Percentiles rank a stretch among this genome's conserved stretches.
These are phyloP conservation scores for Muscicapa adusta DNA, from an alignment of 2,113 vertebrate species.

Conservation along the genomic window DNA sequence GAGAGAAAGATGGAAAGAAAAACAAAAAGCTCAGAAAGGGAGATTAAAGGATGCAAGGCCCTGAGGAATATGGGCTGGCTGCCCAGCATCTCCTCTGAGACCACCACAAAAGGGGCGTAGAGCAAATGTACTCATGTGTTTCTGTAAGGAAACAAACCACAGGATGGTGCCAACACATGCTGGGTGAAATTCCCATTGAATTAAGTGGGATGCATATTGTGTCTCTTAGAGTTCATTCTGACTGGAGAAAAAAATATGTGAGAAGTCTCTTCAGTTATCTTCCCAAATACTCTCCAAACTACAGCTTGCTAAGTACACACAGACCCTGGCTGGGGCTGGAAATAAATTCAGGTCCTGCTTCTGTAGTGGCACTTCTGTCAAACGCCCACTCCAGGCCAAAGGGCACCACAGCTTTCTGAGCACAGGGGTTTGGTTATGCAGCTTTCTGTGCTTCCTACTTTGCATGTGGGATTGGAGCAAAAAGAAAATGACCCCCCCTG, in stretches of 20 bases:
- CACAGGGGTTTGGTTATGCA: not conserved
- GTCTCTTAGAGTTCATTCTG: not conserved
- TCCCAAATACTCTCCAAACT: constrained; percentile 5
- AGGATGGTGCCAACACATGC: not conserved
- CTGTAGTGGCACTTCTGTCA: not conserved
- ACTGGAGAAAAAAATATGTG: not conserved
- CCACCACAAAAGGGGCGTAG: not conserved
- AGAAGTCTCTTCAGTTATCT: constrained; percentile 32
- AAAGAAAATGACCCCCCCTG: not conserved
- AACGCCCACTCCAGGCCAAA: not conserved
- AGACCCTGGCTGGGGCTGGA: not conserved
- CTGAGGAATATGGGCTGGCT: constrained; percentile 22
- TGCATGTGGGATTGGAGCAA: not conserved
- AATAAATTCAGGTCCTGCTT: not conserved
- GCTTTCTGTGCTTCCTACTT: not conserved
- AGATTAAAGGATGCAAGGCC: constrained; percentile 22
- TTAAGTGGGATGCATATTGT: not conserved
- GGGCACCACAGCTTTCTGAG: not conserved
- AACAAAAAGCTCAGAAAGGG: not conserved
- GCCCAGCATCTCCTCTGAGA: constrained; percentile 49
- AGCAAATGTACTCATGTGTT: not conserved
- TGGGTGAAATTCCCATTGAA: constrained; percentile 40
- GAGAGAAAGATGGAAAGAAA: constrained; percentile 36
- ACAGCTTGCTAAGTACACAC: not conserved
- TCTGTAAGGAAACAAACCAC: not conserved